Conservation (phyloP, 1,140 invertebrate genomes). For the Eulimnadia texana region DNA sequence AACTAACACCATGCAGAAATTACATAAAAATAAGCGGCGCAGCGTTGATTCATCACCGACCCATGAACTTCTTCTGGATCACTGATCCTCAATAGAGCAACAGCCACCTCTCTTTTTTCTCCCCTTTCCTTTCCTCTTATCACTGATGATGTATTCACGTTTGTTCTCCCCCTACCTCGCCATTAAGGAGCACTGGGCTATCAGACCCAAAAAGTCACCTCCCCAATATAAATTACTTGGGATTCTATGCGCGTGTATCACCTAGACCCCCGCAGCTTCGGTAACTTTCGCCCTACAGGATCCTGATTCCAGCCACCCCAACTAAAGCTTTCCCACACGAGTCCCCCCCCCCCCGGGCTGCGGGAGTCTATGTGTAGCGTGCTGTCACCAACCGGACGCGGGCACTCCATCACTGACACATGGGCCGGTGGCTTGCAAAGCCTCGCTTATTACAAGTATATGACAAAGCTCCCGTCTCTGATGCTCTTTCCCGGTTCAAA, state of each 20-base stretch:
- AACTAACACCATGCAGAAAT: too few species aligned
- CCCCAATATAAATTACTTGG: background rate
- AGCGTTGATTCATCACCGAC: background rate
- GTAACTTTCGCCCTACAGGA: too few species aligned
- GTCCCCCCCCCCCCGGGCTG: background rate
- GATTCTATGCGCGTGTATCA: background rate
- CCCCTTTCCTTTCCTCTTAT: background rate
- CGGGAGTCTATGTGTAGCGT: background rate
- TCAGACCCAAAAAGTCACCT: too few species aligned
- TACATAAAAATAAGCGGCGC: background rate
- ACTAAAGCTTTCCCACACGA: background rate
- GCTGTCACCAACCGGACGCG: slow-evolving; percentile 11
- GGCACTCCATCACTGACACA: slow-evolving; percentile 14
- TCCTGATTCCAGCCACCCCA: background rate
- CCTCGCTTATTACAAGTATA: background rate
- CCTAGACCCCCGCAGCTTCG: background rate
- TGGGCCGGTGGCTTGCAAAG: background rate
- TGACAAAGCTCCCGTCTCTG: background rate
- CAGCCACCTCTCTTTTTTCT: background rate
- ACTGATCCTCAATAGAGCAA: background rate
- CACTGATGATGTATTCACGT: background rate
- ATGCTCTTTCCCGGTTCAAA: too few species aligned
- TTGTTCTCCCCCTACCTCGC: background rate
- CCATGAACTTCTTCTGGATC: background rate
- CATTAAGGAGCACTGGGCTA: too few species aligned